These are phyloP conservation scores for Barbus barbus DNA, from an alignment of 2,113 vertebrate genomes.

Conservation along the genomic window DNA sequence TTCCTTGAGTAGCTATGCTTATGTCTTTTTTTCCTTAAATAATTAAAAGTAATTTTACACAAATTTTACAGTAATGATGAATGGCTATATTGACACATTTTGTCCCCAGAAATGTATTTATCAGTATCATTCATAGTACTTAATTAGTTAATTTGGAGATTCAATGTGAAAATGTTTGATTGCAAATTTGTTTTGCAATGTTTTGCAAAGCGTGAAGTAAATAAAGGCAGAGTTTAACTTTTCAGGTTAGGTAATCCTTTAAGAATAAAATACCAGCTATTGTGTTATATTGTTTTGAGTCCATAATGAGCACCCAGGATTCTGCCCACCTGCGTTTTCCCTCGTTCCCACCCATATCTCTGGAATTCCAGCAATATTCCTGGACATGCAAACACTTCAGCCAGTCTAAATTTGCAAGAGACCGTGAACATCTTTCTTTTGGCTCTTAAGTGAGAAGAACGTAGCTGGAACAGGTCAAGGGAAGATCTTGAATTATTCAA, in stretches of 20 bases:
- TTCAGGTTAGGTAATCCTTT: not conserved
- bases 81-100: too few relatives aligned
- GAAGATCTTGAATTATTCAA: constrained; percentile 12
- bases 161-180: too few relatives aligned
- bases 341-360: not conserved
- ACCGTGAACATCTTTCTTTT: not conserved
- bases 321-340: not conserved
- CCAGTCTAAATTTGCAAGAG: not conserved
- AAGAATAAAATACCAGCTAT: not conserved
- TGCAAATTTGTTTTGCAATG: too few relatives aligned
- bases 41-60: too few relatives aligned
- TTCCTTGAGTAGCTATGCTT: too few relatives aligned
- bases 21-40: too few relatives aligned
- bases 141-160: too few relatives aligned
- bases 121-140: too few relatives aligned
- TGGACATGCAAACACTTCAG: not conserved
- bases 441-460: not conserved
- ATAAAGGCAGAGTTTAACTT: not conserved
- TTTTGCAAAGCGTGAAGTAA: too few relatives aligned
- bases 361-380: not conserved
- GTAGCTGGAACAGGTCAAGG: constrained; percentile 8
- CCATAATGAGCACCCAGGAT: not conserved
- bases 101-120: too few relatives aligned
- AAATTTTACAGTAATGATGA: too few relatives aligned
- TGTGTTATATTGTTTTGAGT: not conserved